Evolutionary conservation across 2,113 vertebrate species (phyloP).

Genomic region (Nesoenas mayeri): DNA sequence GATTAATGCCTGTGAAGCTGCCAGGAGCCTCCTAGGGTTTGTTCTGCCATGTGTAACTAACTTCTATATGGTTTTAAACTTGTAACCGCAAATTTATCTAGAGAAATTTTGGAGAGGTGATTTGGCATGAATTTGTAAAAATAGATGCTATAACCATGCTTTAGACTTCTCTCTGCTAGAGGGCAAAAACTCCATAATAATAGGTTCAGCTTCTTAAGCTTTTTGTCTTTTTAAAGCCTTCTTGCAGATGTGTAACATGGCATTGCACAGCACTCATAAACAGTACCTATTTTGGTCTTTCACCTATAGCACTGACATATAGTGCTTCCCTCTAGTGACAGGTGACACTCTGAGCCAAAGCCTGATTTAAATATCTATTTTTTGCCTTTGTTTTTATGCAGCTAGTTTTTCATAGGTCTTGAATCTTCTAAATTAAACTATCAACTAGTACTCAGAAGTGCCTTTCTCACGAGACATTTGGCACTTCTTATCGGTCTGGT

Average conservation of each 20-base stretch:
- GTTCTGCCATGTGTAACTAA: not conserved
- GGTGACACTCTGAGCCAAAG: not conserved
- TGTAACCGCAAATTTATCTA: not conserved
- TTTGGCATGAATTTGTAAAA: not conserved
- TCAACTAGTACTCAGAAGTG: not conserved
- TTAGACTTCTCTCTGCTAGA: not conserved
- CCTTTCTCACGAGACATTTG: not conserved
- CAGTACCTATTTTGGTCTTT: not conserved
- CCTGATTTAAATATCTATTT: not conserved
- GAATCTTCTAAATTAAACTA: not conserved
- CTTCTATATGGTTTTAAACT: not conserved
- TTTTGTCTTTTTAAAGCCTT: not conserved
- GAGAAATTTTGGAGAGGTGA: not conserved
- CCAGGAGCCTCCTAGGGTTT: not conserved
- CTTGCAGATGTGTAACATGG: fast-evolving
- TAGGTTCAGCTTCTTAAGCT: not conserved
- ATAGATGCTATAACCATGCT: not conserved
- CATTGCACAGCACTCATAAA: not conserved
- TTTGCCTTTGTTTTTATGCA: not conserved
- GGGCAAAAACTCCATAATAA: not conserved
- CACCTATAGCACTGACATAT: not conserved
- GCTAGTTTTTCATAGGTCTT: not conserved
- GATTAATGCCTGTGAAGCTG: not conserved
- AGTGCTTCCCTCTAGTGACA: not conserved
- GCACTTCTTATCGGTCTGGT: not conserved